A percentile compares a stretch with the other conserved stretches of the same genome.
phyloP scores from a whole-genome alignment of 2,797 vertebrate species.

The Enteromius paludinosus region DNA sequence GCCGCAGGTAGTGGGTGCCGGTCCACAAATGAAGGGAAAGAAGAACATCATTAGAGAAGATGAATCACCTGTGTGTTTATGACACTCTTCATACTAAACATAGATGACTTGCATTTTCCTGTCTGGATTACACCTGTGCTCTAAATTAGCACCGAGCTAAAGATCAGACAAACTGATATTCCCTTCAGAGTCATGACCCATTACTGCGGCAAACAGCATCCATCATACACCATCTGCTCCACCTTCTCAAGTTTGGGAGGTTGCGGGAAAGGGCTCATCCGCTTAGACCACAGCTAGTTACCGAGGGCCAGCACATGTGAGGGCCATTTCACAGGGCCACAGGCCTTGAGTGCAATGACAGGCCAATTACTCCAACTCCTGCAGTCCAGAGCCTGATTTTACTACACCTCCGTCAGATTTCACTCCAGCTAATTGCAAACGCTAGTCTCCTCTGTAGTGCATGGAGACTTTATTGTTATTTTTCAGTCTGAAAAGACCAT shows the following conservation, averaged over 20 bases:
- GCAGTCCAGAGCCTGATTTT: not conserved
- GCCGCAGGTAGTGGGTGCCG: conserved; percentile 42
- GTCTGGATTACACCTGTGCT: conserved; percentile 16
- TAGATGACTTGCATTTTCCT: conserved; percentile 18
- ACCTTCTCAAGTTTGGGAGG: conserved; percentile 6
- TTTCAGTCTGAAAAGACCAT: not conserved
- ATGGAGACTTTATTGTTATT: not conserved
- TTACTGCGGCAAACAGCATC: conserved; percentile 5
- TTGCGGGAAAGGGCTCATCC: not conserved
- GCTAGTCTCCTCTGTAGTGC: not conserved
- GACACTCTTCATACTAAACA: not conserved
- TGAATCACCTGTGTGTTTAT: conserved; percentile 47
- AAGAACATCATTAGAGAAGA: conserved; percentile 57
- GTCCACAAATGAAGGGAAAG: conserved; percentile 48
- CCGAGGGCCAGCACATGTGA: conserved; percentile 3
- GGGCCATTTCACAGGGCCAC: conserved; percentile 4
- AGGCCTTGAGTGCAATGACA: conserved; percentile 11
- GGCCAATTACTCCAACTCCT: conserved; percentile 31
- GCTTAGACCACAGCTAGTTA: not conserved
- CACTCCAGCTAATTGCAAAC: conserved; percentile 27
- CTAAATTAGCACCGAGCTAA: conserved; percentile 28
- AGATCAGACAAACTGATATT: conserved; percentile 26
- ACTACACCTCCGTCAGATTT: conserved; percentile 17
- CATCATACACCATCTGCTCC: conserved; percentile 24
- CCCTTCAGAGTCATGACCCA: not conserved